phyloP scores from a whole-genome alignment of 2,113 vertebrate species.

The Hippopotamus amphibius region DNA sequence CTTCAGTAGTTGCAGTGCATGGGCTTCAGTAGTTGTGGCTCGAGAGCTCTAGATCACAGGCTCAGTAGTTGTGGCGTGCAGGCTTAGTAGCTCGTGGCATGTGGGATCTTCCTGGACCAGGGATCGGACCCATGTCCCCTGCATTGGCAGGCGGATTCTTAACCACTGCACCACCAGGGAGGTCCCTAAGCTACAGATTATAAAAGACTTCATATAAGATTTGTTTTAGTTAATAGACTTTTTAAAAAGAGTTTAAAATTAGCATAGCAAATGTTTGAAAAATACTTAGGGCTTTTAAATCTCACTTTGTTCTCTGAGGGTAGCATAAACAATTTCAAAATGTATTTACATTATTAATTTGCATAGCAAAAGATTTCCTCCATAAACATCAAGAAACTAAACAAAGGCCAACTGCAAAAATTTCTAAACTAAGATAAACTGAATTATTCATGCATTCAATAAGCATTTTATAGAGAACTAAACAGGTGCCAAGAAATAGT shows the following conservation, averaged over 20 bases:
- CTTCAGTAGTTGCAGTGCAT: no score
- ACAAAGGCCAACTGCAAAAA: not conserved
- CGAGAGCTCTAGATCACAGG: no score
- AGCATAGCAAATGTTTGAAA: constrained; percentile 9
- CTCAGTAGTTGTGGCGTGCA: no score
- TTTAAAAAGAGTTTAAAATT: constrained; percentile 43
- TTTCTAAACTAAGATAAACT: constrained; percentile 9
- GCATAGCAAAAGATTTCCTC: constrained; percentile 12
- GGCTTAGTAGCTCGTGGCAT: no score
- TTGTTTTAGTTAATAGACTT: not conserved
- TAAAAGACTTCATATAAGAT: not conserved
- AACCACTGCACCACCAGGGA: no score
- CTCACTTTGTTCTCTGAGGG: not conserved
- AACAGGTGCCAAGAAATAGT: not conserved
- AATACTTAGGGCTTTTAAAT: not conserved
- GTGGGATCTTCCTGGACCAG: no score
- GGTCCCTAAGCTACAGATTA: not conserved
- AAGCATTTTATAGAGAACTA: not conserved
- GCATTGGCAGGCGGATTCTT: no score
- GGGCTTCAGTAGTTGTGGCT: no score
- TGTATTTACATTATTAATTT: constrained; percentile 15
- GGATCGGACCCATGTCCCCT: no score
- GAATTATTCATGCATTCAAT: not conserved
- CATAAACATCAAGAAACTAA: constrained; percentile 36
- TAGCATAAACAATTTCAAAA: constrained; percentile 9